Evolutionary conservation across 2,113 vertebrate genomes (phyloP), one percentile per base, ranked within the genome.

Genomic region (Rhineura floridana): DNA sequence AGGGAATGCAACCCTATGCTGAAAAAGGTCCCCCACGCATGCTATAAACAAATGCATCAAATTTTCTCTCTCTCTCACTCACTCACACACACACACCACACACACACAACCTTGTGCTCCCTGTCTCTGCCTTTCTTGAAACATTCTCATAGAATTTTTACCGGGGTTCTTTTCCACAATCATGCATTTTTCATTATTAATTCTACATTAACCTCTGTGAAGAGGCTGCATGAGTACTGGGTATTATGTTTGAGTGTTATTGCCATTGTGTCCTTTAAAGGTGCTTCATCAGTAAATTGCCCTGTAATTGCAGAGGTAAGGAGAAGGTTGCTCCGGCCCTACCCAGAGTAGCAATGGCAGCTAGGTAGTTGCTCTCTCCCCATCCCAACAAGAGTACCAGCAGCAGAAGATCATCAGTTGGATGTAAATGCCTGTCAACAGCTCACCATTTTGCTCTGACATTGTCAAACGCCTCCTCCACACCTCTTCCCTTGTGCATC

Each of bases 1-100:
- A 59, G 55, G 55, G 17, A 59, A 59, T 59, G 55, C 17, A 59
- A 19, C 5, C 55, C 55, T 59, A 3, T 3, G 55, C 19, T 55
- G 1, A 17, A 13, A 59, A 19, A 19, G 55, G 55, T 19, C 19
- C 19, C 55, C 55, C 5, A 59, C 1, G 13, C 17, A 13, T 59
- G 55, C 81, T 75, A 4, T n/a, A 28, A 62, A 1, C 36, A 42
- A 17, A 42, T 87, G n/a, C 15, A 25, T 7, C 77, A 0, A 0
- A 7, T 6, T 21, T 79, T 90, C 50, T 87, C 91, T 89, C 84
- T 89, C 3, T 3, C 85, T 75, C 86, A 87, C 90, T 88, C 83
- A 83, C 3, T 10, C 86, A 59, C n/a, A 63, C 87, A 4, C 62
- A 11, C 81, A 12, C 6, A 10, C 10, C 72, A 13, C 42, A n/a